Evolutionary conservation across 2,113 vertebrate species (phyloP).

Genomic region (Tilapia sparmanii): DNA sequence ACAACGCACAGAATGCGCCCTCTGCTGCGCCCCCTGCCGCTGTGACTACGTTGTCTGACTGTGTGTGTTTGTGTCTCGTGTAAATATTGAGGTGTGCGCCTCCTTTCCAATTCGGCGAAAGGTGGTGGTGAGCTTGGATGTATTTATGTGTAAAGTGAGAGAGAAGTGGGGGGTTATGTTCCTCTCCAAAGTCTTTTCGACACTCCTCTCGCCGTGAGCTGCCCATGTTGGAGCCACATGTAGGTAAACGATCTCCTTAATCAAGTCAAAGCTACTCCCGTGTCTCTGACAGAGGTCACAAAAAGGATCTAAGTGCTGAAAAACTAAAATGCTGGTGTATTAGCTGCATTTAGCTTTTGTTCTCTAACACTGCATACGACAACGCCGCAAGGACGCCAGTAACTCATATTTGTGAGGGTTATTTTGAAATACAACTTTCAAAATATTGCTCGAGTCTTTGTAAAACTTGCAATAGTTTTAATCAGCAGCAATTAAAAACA

Average conservation of each 20-base stretch:
- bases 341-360: not conserved
- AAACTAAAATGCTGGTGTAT: not conserved
- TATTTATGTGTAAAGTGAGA: not conserved
- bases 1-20: not conserved
- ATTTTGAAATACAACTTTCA: not conserved
- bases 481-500: not conserved
- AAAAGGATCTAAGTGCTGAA: not conserved
- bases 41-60: not conserved
- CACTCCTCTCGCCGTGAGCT: not conserved
- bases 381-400: not conserved
- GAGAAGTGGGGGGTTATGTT: rapidly evolving
- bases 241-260: not conserved
- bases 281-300: not conserved
- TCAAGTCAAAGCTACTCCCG: not conserved
- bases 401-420: not conserved
- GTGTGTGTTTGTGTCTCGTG: not conserved
- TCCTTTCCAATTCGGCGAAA: not conserved
- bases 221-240: not conserved
- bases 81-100: not conserved
- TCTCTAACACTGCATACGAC: not conserved
- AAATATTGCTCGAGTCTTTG: not conserved
- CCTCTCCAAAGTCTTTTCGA: not conserved
- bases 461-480: not conserved
- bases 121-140: not conserved
- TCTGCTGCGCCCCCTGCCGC: slow-evolving; percentile 50